A percentile compares a stretch with the other conserved stretches of the same genome.
Conservation (phyloP, 2,888 invertebrate species). For the Andrena bucephala region DNA sequence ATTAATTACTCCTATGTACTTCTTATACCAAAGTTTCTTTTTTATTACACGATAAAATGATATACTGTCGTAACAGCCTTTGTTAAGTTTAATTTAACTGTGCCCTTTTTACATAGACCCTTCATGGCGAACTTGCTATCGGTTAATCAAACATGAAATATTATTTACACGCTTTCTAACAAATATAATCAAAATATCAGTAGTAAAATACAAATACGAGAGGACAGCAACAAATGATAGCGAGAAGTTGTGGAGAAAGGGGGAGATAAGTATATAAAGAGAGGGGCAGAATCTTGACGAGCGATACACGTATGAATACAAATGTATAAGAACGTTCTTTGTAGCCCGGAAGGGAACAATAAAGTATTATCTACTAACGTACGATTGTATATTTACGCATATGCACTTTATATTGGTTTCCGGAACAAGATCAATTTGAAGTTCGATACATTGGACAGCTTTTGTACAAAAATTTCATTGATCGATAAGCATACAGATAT, state of each 20-base stretch:
- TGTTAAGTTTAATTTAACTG: slow-evolving; percentile 17
- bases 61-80: slow-evolving; percentile 24
- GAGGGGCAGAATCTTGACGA: too few species aligned
- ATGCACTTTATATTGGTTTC: slow-evolving; percentile 45
- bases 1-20: slow-evolving; percentile 39
- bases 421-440: slow-evolving; percentile 44
- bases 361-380: slow-evolving; percentile 5
- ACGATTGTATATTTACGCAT: slow-evolving; percentile 35
- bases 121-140: background rate
- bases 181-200: slow-evolving; percentile 6
- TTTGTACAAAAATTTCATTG: slow-evolving; percentile 59
- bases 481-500: slow-evolving; percentile 37
- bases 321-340: slow-evolving; percentile 1
- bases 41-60: slow-evolving; percentile 35
- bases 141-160: slow-evolving; percentile 12
- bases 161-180: slow-evolving; percentile 21
- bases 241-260: background rate
- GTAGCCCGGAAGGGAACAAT: slow-evolving; percentile 2
- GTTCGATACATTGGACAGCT: slow-evolving; percentile 51
- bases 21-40: slow-evolving; percentile 62
- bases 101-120: background rate
- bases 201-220: too few species aligned
- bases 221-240: background rate
- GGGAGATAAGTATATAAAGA: too few species aligned
- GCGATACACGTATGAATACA: too few species aligned